Percentiles rank a stretch among this genome's conserved stretches.
phyloP scores from a whole-genome alignment of 2,888 invertebrate species.

The Scaeva pyrastri region DNA sequence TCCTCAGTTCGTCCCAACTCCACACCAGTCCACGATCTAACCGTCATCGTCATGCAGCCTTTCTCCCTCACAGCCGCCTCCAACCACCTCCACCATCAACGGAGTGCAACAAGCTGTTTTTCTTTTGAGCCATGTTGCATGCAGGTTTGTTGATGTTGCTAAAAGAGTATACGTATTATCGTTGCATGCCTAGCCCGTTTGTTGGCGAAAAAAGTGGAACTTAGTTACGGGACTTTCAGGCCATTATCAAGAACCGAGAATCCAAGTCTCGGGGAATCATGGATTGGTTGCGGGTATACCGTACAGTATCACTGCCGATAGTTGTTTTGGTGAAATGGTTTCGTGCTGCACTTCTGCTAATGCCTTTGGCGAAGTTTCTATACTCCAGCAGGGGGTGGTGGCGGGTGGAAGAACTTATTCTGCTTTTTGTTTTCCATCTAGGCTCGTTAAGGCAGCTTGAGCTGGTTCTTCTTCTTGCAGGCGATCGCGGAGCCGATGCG shows the following conservation, averaged over 20 bases:
- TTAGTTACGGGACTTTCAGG: slow-evolving; percentile 83
- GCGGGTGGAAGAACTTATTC: slow-evolving; percentile 2
- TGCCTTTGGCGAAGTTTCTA: slow-evolving; percentile 12
- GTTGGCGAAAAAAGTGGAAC: slow-evolving; percentile 82
- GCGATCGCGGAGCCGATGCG: background rate
- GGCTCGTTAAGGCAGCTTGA: slow-evolving; percentile 64
- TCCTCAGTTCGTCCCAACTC: slow-evolving; percentile 46
- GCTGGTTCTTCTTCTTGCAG: slow-evolving; percentile 46
- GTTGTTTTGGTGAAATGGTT: slow-evolving; percentile 70
- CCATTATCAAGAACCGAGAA: slow-evolving; percentile 72
- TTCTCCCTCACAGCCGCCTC: slow-evolving; percentile 4
- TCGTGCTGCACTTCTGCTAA: slow-evolving; percentile 38
- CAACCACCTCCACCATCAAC: background rate
- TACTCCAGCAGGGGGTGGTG: slow-evolving; percentile 5
- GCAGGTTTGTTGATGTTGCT: slow-evolving; percentile 18
- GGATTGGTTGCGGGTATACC: slow-evolving; percentile 58
- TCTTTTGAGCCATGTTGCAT: slow-evolving; percentile 50
- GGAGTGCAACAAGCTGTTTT: slow-evolving; percentile 9
- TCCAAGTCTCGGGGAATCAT: slow-evolving; percentile 63
- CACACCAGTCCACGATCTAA: slow-evolving; percentile 1
- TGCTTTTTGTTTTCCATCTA: slow-evolving; percentile 19
- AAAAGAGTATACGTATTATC: background rate
- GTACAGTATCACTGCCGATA: slow-evolving; percentile 60
- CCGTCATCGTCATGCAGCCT: slow-evolving; percentile 25
- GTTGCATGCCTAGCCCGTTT: slow-evolving; percentile 45